A percentile compares a stretch with the other conserved stretches of the same genome.
phyloP scores from a whole-genome alignment of 2,888 invertebrate genomes.

The Villa cingulata region DNA sequence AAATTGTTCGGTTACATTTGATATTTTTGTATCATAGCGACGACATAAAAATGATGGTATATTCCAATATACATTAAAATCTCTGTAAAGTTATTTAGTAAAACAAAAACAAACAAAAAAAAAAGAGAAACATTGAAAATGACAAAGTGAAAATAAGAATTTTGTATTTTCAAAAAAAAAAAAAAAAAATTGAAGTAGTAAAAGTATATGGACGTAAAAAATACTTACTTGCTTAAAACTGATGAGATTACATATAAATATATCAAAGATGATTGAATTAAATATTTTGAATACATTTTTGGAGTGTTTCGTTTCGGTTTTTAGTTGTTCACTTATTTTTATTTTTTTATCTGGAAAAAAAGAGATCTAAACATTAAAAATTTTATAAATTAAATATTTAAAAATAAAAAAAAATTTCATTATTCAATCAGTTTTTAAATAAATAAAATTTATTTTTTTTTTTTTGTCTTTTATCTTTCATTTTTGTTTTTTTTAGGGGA shows the following conservation, averaged over 20 bases:
- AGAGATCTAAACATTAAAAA: too few relatives aligned
- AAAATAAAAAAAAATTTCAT: background rate
- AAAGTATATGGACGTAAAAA: too few relatives aligned
- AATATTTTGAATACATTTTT: background rate
- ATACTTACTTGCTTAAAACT: background rate
- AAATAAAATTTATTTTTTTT: background rate
- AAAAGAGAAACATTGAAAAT: too few relatives aligned
- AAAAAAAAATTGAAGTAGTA: too few relatives aligned
- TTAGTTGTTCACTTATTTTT: background rate
- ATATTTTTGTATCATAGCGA: conserved; percentile 41
- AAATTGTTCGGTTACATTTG: conserved; percentile 41
- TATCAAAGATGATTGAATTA: background rate
- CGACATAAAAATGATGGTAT: conserved; percentile 61
- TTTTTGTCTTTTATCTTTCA: too few relatives aligned
- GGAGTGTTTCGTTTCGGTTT: too few relatives aligned
- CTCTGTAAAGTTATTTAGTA: too few relatives aligned
- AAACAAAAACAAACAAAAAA: too few relatives aligned
- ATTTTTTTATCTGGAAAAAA: too few relatives aligned
- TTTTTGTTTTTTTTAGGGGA: background rate
- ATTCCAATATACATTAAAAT: conserved; percentile 57
- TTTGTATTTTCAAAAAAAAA: too few relatives aligned
- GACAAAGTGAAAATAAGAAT: too few relatives aligned
- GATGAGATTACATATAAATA: background rate
- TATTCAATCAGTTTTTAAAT: background rate
- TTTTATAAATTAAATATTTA: background rate